phyloP scores from a whole-genome alignment of 2,888 invertebrate genomes.

The Rhamphomyia laevipes region DNA sequence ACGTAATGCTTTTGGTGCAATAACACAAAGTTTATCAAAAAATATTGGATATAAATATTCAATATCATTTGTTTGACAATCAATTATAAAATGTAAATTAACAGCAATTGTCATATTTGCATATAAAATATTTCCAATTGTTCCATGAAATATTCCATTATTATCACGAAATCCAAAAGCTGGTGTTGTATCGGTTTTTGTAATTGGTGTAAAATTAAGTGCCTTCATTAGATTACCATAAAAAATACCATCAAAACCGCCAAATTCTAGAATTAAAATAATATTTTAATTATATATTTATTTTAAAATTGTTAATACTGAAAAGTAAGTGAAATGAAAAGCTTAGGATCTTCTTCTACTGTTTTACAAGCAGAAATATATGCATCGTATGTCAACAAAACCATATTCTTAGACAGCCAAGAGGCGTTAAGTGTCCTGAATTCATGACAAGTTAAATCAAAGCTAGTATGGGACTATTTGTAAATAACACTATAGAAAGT shows the following conservation, averaged over 20 bases:
- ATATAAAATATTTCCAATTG: neutral
- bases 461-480: too few species aligned
- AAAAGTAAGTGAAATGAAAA: too few species aligned
- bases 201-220: conserved; percentile 27
- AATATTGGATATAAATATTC: neutral
- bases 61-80: neutral
- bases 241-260: conserved; percentile 33
- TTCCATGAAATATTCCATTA: neutral
- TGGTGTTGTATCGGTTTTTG: neutral
- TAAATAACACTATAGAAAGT: too few species aligned
- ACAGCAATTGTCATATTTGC: neutral
- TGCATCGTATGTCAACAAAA: too few species aligned
- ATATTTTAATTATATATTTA: neutral
- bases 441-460: too few species aligned
- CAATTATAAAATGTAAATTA: neutral
- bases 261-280: conserved; percentile 11
- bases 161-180: neutral
- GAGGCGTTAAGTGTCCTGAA: too few species aligned
- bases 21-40: neutral
- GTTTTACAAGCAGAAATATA: too few species aligned
- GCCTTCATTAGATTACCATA: conserved; percentile 26
- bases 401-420: too few species aligned
- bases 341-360: too few species aligned
- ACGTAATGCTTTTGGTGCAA: neutral
- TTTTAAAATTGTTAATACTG: too few species aligned